Evolutionary conservation across 2,113 vertebrate genomes (phyloP), one percentile per base, ranked within the genome.

Genomic region (Lophura nycthemera): DNA sequence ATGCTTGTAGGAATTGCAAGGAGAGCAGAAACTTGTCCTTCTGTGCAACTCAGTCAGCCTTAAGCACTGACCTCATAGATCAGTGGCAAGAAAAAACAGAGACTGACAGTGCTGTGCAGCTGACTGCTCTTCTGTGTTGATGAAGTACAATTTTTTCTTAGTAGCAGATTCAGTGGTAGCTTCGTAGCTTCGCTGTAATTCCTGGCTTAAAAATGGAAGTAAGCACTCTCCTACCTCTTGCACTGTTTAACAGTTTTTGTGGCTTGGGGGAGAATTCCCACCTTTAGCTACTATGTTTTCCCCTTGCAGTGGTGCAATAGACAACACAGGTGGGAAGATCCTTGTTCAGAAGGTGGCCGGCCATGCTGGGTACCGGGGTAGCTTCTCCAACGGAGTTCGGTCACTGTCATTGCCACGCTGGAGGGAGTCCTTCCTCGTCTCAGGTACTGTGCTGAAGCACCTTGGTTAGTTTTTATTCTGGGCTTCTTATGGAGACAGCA

Each of bases 341-440:
- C 98, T 99, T 1, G 99, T 99, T 82, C 99, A 95, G 96, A 99
- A 99, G 96, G 98, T 99, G 32, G 98, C 99, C 0, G 99, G 99
- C 42, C 99, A 99, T 81, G 98, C 98, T 1, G 82, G 94, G n/a
- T 99, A 99, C 96, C 99, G 97, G 11, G 99, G 99, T 63, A 99
- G 98, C 93, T 98, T 98, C 52, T 98, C 98, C 92, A 98, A 99
- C 0, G 99, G 99, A 0, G 94, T 99, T 36, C 98, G 98, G 13
- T 99, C 99, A 0, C 90, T 99, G 70, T 99, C 99, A 1, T 96
- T 99, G 11, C 98, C 99, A 0, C 98, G 98, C 60, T 99, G 99
- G 99, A 98, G 98, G 93, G 99, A 99, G 45, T 99, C 99, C 24
- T 99, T 99, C 79, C 97, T 98, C 0, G 95, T 99, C 84, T 98